A percentile compares a stretch with the other conserved stretches of the same genome.
Conservation (phyloP, 2,888 invertebrate genomes). For the Cerastis rubricosa region DNA sequence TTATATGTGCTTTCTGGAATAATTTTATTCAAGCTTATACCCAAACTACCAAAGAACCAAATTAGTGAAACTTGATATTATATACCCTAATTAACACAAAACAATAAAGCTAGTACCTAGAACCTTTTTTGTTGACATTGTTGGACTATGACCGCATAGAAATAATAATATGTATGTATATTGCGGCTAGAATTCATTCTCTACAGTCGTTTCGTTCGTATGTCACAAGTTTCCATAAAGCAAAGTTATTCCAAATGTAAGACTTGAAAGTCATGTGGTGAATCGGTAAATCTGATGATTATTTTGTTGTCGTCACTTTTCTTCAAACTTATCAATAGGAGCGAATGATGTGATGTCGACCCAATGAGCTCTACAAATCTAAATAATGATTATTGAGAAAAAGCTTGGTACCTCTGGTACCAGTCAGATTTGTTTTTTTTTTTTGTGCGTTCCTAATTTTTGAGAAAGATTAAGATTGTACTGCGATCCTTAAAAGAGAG, state of each 20-base stretch:
- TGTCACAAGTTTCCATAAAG: too few species aligned
- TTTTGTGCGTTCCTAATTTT: neutral
- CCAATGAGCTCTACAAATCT: too few species aligned
- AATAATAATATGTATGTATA: neutral
- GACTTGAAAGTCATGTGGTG: too few species aligned
- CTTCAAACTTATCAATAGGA: too few species aligned
- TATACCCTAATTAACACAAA: neutral
- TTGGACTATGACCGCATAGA: neutral
- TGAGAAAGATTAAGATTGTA: neutral
- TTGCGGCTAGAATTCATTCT: neutral
- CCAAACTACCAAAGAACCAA: neutral
- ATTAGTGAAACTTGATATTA: neutral
- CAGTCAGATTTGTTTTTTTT: neutral
- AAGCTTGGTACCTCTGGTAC: neutral
- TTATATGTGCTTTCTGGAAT: neutral
- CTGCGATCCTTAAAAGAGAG: neutral
- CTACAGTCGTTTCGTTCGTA: neutral
- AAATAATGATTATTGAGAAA: too few species aligned
- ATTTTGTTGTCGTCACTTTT: too few species aligned
- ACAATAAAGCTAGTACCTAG: neutral
- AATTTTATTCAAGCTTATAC: neutral
- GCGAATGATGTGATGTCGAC: too few species aligned
- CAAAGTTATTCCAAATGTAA: too few species aligned
- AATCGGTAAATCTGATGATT: too few species aligned
- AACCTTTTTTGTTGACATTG: neutral